Evolutionary conservation across 2,888 invertebrate species (phyloP), one percentile per base, ranked within the genome.

Genomic region (Rhamphomyia laevipes): DNA sequence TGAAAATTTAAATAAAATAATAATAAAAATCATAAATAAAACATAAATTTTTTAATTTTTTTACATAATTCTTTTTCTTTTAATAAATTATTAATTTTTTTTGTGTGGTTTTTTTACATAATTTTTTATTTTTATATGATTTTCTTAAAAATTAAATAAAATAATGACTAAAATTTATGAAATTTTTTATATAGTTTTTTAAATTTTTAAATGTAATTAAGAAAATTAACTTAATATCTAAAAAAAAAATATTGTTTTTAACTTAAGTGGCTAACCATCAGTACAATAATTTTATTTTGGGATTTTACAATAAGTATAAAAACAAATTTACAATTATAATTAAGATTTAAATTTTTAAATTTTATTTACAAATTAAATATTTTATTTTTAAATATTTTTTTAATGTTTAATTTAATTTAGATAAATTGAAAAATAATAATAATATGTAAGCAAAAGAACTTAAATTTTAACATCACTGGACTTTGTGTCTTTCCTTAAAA

Each of bases 391-490:
- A 9, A n/a, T 16, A n/a, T 38, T 16, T 16, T 16, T 38, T 16
- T 43, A 23, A 43, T 23, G 4, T 31, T 23, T 16, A 17, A 38
- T 5, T 16, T 38, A 16, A 38, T 38, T 38, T 38, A 35, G 35
- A n/a, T 13, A 9, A 35, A n/a, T n/a, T 3, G n/a, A 35, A 35
- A n/a, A 35, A n/a, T n/a, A 35, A 15, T 17, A 38, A 38, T 16
- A 16, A 48, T 43, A 40, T 31, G 17, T n/a, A 33, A n/a, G n/a
- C n/a, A n/a, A n/a, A n/a, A 30, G 37, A 55, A 54, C 56, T 56
- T 56, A 56, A 54, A 55, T 54, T 56, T 55, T 54, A 55, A 53
- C 55, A 56, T 56, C 56, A 56, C 56, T 56, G 56, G 56, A 56
- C 53, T 55, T 49, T 50, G 51, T 55, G 55, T 55, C 53, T 55